Percentiles rank a stretch among this genome's conserved stretches.
These are phyloP conservation scores for Poecilia latipinna DNA, from an alignment of 2,113 vertebrate species.

Conservation along the genomic window DNA sequence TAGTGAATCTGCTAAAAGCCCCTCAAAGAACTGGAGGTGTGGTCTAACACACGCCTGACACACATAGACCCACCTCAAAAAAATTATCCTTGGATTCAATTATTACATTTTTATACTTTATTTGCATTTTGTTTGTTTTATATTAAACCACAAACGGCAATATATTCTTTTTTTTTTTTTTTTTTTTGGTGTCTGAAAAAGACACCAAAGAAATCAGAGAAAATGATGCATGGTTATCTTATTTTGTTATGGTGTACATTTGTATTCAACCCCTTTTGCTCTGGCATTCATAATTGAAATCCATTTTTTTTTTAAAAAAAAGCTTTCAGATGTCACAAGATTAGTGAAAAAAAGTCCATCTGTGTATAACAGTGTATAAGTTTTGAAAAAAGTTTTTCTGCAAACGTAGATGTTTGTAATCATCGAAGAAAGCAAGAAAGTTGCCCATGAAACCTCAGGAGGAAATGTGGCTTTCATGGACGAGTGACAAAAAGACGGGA, in stretches of 20 bases:
- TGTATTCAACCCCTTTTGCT: too few relatives aligned
- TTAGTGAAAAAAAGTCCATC: not conserved
- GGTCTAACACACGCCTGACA: constrained; percentile 27
- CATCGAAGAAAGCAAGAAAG: not conserved
- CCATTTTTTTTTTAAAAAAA: not conserved
- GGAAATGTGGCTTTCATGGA: not conserved
- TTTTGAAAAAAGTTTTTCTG: not conserved
- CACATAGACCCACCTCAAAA: not conserved
- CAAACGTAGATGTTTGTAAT: not conserved
- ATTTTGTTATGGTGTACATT: too few relatives aligned
- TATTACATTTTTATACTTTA: not conserved
- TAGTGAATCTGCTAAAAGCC: constrained; percentile 8
- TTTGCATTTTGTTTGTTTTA: too few relatives aligned
- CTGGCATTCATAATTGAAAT: not conserved
- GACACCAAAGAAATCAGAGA: not conserved
- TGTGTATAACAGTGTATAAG: not conserved
- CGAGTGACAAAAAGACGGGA: not conserved
- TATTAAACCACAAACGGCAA: too few relatives aligned
- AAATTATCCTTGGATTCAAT: not conserved
- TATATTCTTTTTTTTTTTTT: not conserved
- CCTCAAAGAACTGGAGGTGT: constrained; percentile 54
- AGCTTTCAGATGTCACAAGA: not conserved
- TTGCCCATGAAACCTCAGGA: not conserved
- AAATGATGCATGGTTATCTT: not conserved
- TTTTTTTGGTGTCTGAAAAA: not conserved